Percentiles rank a stretch among this genome's conserved stretches.
phyloP scores from a whole-genome alignment of 2,113 vertebrate species.

The Mionectes macconnelli region DNA sequence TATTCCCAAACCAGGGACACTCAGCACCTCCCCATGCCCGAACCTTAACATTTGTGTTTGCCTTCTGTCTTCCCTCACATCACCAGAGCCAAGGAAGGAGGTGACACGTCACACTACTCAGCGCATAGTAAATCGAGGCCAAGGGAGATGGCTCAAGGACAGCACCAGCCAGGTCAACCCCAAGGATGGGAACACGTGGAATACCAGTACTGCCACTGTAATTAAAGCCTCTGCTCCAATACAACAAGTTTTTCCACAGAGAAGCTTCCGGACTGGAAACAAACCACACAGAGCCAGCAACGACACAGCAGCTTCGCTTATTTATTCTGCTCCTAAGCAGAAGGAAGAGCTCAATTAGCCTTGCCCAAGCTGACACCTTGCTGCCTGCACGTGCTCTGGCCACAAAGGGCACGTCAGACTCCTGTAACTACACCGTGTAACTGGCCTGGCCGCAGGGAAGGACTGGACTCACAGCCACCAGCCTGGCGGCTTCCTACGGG shows the following conservation, averaged over 20 bases:
- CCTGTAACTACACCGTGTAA: rapidly evolving
- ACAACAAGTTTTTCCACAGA: background rate
- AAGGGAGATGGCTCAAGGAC: background rate
- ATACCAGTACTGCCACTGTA: background rate
- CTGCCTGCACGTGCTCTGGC: background rate
- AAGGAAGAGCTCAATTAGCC: slow-evolving; percentile 23
- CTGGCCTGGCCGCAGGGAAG: background rate
- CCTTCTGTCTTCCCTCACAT: background rate
- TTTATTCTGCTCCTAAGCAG: background rate
- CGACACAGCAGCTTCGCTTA: background rate
- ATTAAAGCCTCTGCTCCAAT: background rate
- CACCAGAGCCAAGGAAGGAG: background rate
- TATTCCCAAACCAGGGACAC: background rate
- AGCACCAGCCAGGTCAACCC: background rate
- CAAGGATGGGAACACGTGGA: rapidly evolving
- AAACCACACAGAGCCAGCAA: background rate
- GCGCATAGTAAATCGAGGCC: background rate
- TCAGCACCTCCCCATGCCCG: rapidly evolving
- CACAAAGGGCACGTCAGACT: background rate
- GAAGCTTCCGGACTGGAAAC: background rate
- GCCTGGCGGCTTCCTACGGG: background rate
- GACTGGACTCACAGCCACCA: background rate
- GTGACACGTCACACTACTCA: rapidly evolving
- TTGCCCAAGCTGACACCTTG: background rate
- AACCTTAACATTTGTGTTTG: rapidly evolving